phyloP scores from a whole-genome alignment of 1,140 invertebrate species.

The Euura lappo region DNA sequence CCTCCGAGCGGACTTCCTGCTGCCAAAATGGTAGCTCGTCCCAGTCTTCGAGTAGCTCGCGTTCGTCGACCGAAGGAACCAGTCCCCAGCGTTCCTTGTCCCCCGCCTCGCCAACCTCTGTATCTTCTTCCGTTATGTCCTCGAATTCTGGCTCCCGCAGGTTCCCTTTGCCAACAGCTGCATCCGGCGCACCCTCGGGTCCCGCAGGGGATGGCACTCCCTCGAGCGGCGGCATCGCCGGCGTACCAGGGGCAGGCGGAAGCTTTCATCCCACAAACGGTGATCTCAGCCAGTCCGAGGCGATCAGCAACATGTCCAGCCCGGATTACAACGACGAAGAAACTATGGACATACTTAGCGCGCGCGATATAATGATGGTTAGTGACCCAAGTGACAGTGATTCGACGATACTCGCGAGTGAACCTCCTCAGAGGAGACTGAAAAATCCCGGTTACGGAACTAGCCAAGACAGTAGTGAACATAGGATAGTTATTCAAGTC shows the following conservation, averaged over 20 bases:
- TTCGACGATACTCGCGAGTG: slow-evolving; percentile 77
- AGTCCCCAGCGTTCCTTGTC: slow-evolving; percentile 73
- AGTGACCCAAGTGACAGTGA: slow-evolving; percentile 87
- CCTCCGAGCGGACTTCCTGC: slow-evolving; percentile 57
- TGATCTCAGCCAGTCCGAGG: slow-evolving; percentile 78
- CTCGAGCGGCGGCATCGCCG: slow-evolving; percentile 24
- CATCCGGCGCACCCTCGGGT: slow-evolving; percentile 49
- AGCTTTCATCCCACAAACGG: slow-evolving; percentile 58
- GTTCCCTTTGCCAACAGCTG: slow-evolving; percentile 48
- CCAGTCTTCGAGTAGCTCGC: slow-evolving; percentile 67
- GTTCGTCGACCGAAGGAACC: slow-evolving; percentile 67
- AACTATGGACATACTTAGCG: slow-evolving; percentile 68
- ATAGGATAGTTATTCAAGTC: slow-evolving; percentile 85
- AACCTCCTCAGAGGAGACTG: slow-evolving; percentile 72
- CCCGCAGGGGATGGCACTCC: slow-evolving; percentile 25
- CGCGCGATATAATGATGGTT: slow-evolving; percentile 80
- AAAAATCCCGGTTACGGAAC: slow-evolving; percentile 58
- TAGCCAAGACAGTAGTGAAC: slow-evolving; percentile 65
- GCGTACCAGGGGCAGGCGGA: slow-evolving; percentile 23
- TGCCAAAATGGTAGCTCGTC: slow-evolving; percentile 61
- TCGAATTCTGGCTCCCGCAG: slow-evolving; percentile 66
- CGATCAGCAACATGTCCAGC: slow-evolving; percentile 85
- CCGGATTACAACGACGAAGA: slow-evolving; percentile 84
- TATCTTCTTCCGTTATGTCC: slow-evolving; percentile 86
- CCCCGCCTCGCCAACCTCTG: slow-evolving; percentile 81